Conservation (phyloP, 1,140 invertebrate genomes). For the Cydia amplana region DNA sequence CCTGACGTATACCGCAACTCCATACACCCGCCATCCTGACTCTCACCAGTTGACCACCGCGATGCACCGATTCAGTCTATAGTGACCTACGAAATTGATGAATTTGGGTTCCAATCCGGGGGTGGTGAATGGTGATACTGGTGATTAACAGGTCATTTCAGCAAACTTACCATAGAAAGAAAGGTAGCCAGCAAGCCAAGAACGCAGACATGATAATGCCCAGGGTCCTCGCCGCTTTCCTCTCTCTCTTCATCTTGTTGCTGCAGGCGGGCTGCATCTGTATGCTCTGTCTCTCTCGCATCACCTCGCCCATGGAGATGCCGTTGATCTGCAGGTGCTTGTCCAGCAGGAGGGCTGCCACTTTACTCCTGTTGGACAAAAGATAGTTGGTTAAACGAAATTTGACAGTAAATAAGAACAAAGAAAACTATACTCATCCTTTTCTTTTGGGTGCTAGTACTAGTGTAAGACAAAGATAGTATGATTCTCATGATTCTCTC, state of each 20-base stretch:
- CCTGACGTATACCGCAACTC: too few relatives aligned
- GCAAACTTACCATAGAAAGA: conserved; percentile 90
- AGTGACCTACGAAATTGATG: not conserved
- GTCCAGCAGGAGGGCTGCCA: conserved; percentile 89
- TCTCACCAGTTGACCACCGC: too few relatives aligned
- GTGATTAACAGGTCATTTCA: too few relatives aligned
- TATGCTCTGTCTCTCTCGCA: conserved; percentile 79
- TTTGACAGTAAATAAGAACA: too few relatives aligned
- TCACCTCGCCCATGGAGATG: conserved; percentile 84
- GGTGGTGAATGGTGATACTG: too few relatives aligned
- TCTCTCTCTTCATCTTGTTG: conserved; percentile 93
- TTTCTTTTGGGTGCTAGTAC: too few relatives aligned
- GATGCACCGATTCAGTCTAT: not conserved
- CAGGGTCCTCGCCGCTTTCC: conserved; percentile 95
- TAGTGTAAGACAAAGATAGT: too few relatives aligned
- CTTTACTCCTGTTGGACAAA: conserved; percentile 85
- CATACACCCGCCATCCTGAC: too few relatives aligned
- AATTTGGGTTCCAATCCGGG: too few relatives aligned
- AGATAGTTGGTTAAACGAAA: too few relatives aligned
- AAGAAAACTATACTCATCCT: too few relatives aligned
- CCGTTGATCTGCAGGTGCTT: conserved; percentile 93
- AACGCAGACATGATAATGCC: conserved; percentile 98
- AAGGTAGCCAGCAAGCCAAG: conserved; percentile 95
- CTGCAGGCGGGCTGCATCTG: conserved; percentile 83
- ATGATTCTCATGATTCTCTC: too few relatives aligned